Evolutionary conservation across 2,888 invertebrate genomes (phyloP).

Genomic region (Lycophotia porphyrea): DNA sequence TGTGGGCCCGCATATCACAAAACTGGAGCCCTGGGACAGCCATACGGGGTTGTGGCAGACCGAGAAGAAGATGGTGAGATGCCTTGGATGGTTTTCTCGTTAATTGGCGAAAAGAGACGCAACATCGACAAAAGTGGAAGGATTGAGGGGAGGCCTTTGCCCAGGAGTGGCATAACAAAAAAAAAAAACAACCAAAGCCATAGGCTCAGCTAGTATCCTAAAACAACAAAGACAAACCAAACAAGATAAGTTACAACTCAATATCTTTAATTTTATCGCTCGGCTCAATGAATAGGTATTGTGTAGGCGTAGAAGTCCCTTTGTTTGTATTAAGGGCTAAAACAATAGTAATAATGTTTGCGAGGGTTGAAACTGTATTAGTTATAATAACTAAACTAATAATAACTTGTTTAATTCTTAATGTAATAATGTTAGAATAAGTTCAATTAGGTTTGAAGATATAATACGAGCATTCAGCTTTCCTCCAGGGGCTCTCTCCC

Average conservation of each 20-base stretch:
- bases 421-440: conserved; percentile 12
- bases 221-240: conserved; percentile 15
- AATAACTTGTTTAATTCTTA: conserved; percentile 12
- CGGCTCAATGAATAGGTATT: conserved; percentile 41
- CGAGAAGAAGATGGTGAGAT: too few relatives aligned
- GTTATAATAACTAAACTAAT: conserved; percentile 22
- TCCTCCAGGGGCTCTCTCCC: too few relatives aligned
- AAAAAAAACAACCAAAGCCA: background rate
- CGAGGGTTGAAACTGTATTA: conserved; percentile 28
- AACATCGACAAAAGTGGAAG: too few relatives aligned
- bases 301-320: conserved; percentile 16
- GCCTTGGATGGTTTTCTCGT: too few relatives aligned
- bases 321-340: conserved; percentile 32
- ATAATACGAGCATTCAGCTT: too few relatives aligned
- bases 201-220: background rate
- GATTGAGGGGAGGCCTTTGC: too few relatives aligned
- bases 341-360: conserved; percentile 42
- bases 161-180: too few relatives aligned
- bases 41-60: too few relatives aligned
- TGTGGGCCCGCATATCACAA: too few relatives aligned
- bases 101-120: too few relatives aligned
- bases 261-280: conserved; percentile 55
- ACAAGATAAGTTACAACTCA: conserved; percentile 29
- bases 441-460: background rate
- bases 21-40: too few relatives aligned